Conservation (phyloP, 2,797 vertebrate genomes). For the Vultur gryphus region DNA sequence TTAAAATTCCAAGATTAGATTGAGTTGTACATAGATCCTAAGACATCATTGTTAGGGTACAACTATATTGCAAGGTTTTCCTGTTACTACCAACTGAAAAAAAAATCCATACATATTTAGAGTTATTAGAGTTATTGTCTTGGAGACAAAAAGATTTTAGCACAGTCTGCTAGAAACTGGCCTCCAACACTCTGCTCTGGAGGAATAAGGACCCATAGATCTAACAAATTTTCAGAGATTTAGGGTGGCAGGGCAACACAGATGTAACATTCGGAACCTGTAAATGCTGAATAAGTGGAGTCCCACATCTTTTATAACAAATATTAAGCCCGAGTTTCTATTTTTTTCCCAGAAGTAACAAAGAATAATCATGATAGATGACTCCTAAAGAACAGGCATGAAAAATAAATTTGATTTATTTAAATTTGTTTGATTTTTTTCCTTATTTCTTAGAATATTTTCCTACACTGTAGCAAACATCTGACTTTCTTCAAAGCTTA, state of each 20-base stretch:
- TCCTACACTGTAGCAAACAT: accelerated
- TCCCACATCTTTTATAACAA: background rate
- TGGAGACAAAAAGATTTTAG: background rate
- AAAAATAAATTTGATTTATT: background rate
- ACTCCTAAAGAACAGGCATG: background rate
- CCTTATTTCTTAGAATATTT: background rate
- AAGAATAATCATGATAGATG: background rate
- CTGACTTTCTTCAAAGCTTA: background rate
- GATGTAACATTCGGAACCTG: background rate
- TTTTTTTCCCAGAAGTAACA: background rate
- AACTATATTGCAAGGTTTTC: background rate
- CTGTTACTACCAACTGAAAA: background rate
- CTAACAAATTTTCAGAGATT: background rate
- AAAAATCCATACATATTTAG: background rate
- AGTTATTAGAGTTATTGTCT: background rate
- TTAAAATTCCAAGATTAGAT: background rate
- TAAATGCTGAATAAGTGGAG: background rate
- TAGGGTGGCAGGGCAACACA: background rate
- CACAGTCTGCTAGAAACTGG: background rate
- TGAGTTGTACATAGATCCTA: background rate
- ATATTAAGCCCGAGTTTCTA: background rate
- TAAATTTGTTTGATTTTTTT: background rate
- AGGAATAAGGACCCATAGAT: background rate
- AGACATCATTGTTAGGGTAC: background rate
- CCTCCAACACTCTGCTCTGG: background rate